Evolutionary conservation across 2,888 invertebrate genomes (phyloP).

Genomic region (Raillietiella orientalis): DNA sequence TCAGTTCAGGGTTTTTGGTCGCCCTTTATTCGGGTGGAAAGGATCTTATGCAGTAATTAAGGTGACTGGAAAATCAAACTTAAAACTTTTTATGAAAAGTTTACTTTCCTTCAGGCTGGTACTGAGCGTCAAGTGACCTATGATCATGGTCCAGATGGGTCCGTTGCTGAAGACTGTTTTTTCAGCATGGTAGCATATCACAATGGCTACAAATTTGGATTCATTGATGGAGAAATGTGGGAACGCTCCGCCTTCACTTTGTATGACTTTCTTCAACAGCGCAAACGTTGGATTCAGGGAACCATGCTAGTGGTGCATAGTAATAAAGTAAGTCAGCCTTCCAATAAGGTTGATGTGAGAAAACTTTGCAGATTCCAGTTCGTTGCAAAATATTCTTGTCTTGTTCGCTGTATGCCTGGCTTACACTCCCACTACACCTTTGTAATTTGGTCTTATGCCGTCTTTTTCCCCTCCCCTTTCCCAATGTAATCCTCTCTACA

Average conservation of each 20-base stretch:
- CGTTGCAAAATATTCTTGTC: slow-evolving; percentile 16
- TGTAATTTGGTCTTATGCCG: slow-evolving; percentile 57
- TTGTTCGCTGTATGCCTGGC: slow-evolving; percentile 80
- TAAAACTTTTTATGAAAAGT: background rate
- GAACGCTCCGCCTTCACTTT: slow-evolving; percentile 87
- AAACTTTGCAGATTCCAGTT: slow-evolving; percentile 1
- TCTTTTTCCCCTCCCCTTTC: slow-evolving; percentile 51
- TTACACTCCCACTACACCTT: slow-evolving; percentile 67
- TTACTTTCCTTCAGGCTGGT: slow-evolving; percentile 26
- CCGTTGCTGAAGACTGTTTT: slow-evolving; percentile 90
- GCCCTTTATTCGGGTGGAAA: slow-evolving; percentile 88
- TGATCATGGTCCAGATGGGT: slow-evolving; percentile 84
- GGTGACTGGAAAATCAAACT: slow-evolving; percentile 18
- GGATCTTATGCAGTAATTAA: slow-evolving; percentile 91
- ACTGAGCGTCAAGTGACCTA: slow-evolving; percentile 76
- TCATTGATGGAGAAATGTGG: slow-evolving; percentile 96
- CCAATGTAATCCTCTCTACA: slow-evolving; percentile 47
- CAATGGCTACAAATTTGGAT: slow-evolving; percentile 69
- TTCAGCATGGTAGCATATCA: slow-evolving; percentile 83
- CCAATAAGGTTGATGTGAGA: background rate
- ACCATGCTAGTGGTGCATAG: slow-evolving; percentile 15
- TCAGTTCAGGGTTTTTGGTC: slow-evolving; percentile 73
- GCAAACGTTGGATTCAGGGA: slow-evolving; percentile 61
- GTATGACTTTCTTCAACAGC: slow-evolving; percentile 77
- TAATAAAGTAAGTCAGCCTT: background rate